Evolutionary conservation across 2,888 invertebrate genomes (phyloP), one percentile per base, ranked within the genome.

Genomic region (Platerodrilus igneus): DNA sequence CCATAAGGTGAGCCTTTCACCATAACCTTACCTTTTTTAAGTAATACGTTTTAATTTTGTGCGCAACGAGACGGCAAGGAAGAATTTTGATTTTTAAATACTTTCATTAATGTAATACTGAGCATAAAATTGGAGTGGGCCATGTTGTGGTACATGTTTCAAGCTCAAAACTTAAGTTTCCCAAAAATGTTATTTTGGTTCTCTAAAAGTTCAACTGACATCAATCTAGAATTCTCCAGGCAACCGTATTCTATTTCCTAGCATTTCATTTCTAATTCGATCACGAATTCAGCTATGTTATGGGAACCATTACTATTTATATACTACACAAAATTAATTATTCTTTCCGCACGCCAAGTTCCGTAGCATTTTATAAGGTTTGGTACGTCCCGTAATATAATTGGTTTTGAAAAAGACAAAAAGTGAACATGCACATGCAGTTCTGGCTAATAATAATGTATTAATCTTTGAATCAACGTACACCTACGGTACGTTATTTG

Each of bases 401-500:
- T 33, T 30, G 35, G 29, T 17, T 15, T 33, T 31, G 26, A 31
- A 41, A 41, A 13, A 31, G 25, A 37, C 36, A 31, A 37, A 37
- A 37, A 21, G 32, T 25, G 28, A 27, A 14, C 21, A 34, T 39
- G 39, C 39, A 39, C 39, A 28, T 39, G 39, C 39, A 39, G 33
- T 39, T 39, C 33, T 39, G 22, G 22, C 33, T 39, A 21, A 39
- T 26, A 22, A 22, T 13, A 30, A 17, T 11, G 13, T 20, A n/a
- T 39, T 27, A 27, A 45, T 43, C 36, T 35, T 37, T 35, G 37
- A 51, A 47, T 50, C 50, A 48, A 44, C 45, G 47, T 44, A 38
- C 46, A 47, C 47, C 37, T 47, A 36, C 19, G 36, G n/a, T 11
- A 47, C 53, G 14, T 9, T 13, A 23, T 13, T 26, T 39, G 53